Evolutionary conservation across 2,797 vertebrate species (phyloP).

Genomic region (Mus caroli): DNA sequence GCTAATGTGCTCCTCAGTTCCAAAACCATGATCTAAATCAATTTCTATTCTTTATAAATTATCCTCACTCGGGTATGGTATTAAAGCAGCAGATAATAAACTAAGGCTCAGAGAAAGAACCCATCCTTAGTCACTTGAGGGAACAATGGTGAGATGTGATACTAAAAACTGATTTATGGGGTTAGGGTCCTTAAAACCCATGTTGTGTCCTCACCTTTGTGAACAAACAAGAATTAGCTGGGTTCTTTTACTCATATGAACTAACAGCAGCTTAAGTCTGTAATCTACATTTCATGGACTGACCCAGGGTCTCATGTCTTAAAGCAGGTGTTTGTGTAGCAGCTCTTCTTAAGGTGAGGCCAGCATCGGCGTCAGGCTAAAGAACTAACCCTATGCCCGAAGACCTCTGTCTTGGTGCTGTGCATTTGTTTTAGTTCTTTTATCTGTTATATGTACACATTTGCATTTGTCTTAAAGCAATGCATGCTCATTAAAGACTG

Average conservation of each 20-base stretch:
- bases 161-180: background rate
- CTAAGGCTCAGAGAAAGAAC: background rate
- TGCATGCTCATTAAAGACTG: background rate
- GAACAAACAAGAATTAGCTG: slow-evolving; percentile 40
- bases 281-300: background rate
- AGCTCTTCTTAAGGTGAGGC: background rate
- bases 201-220: background rate
- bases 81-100: background rate
- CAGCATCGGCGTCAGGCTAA: accelerated
- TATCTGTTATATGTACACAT: background rate
- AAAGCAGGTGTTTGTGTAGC: background rate
- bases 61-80: background rate
- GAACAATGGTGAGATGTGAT: background rate
- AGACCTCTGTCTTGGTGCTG: background rate
- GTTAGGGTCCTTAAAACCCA: background rate
- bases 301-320: background rate
- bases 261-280: background rate
- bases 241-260: background rate
- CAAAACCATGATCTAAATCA: background rate
- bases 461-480: slow-evolving; percentile 18
- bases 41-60: background rate
- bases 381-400: background rate
- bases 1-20: background rate
- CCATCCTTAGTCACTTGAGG: background rate
- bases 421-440: background rate